Percentiles rank a stretch among this genome's conserved stretches.
Conservation (phyloP, 2,888 invertebrate genomes). For the Cordilura impudica region DNA sequence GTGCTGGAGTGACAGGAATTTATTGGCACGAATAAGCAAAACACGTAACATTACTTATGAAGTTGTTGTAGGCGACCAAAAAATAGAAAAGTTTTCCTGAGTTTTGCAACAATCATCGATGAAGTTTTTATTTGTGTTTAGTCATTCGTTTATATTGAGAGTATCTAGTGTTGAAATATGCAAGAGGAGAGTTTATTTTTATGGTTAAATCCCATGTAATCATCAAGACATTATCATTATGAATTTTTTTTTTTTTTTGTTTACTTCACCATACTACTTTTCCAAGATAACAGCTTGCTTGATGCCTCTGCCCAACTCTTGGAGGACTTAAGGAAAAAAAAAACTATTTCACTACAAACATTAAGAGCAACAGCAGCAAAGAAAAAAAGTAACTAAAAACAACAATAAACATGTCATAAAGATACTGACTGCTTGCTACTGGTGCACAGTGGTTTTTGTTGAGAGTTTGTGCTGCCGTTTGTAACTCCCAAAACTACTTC, state of each 20-base stretch:
- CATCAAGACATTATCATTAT: slow-evolving; percentile 70
- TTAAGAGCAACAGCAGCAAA: slow-evolving; percentile 40
- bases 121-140: slow-evolving; percentile 57
- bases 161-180: slow-evolving; percentile 13
- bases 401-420: slow-evolving; percentile 64
- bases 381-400: slow-evolving; percentile 59
- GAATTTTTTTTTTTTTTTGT: slow-evolving; percentile 51
- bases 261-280: slow-evolving; percentile 44
- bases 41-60: slow-evolving; percentile 47
- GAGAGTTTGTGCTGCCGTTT: too few species aligned
- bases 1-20: slow-evolving; percentile 45
- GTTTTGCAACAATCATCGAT: slow-evolving; percentile 44
- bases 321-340: slow-evolving; percentile 53
- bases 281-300: neutral
- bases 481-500: too few species aligned
- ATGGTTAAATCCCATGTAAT: slow-evolving; percentile 70
- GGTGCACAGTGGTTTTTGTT: slow-evolving; percentile 20
- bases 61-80: slow-evolving; percentile 2
- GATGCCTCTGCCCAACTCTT: neutral
- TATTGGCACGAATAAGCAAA: slow-evolving; percentile 55
- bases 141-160: slow-evolving; percentile 18
- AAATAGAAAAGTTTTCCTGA: neutral
- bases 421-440: slow-evolving; percentile 20
- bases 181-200: slow-evolving; percentile 62
- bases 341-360: slow-evolving; percentile 21